Evolutionary conservation across 2,113 vertebrate species (phyloP).

Genomic region (Ammodytes dubius): DNA sequence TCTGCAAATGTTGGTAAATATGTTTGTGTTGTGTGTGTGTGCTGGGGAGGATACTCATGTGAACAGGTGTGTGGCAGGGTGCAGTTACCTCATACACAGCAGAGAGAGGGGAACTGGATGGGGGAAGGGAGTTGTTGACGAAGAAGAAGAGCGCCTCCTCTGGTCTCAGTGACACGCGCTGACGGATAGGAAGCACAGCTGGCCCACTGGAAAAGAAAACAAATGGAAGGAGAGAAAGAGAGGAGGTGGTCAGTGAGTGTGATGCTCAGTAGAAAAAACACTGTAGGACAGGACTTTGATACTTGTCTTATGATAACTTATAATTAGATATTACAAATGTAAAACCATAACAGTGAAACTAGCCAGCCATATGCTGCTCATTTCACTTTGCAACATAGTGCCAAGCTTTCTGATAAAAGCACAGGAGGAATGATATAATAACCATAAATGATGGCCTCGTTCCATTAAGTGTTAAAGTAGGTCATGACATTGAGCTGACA

Average conservation of each 20-base stretch:
- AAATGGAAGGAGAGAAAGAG: background rate
- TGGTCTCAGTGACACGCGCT: slow-evolving; percentile 94
- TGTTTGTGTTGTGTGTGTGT: background rate
- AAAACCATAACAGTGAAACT: background rate
- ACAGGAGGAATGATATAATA: background rate
- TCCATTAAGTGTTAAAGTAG: background rate
- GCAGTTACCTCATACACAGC: slow-evolving; percentile 94
- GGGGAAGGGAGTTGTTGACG: slow-evolving; percentile 97
- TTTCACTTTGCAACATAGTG: too few species aligned
- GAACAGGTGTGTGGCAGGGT: background rate
- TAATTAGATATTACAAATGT: too few species aligned
- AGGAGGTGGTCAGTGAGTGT: background rate
- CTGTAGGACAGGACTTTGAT: background rate
- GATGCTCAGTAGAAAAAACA: background rate
- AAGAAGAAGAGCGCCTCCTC: slow-evolving; percentile 99
- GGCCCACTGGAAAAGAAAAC: slow-evolving; percentile 87
- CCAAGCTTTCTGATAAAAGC: too few species aligned
- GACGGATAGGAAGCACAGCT: slow-evolving; percentile 98
- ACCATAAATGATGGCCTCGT: background rate
- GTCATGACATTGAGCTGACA: background rate
- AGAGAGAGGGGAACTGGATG: slow-evolving; percentile 95
- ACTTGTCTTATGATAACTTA: too few species aligned
- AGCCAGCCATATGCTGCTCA: too few species aligned
- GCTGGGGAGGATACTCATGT: background rate
- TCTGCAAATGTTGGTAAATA: background rate